phyloP scores from a whole-genome alignment of 2,797 vertebrate genomes.

The Gouania willdenowi region DNA sequence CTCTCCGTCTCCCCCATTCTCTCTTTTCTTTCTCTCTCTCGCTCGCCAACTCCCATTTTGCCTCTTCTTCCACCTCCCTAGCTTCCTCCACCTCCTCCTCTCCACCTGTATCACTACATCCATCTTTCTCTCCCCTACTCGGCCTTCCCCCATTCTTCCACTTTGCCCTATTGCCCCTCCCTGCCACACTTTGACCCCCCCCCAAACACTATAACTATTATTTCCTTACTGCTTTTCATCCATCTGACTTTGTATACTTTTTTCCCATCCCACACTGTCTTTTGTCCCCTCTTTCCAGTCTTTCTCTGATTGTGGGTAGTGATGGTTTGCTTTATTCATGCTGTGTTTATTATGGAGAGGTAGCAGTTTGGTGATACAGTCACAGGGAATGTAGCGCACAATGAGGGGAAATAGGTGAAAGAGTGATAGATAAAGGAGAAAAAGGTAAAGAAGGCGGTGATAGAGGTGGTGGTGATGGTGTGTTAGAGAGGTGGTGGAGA shows the following conservation, averaged over 20 bases:
- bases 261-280: constrained; percentile 13
- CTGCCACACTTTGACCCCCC: constrained; percentile 24
- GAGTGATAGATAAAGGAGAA: constrained; percentile 52
- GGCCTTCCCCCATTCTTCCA: neutral
- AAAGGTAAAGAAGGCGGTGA: constrained; percentile 52
- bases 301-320: constrained; percentile 48
- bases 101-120: constrained; percentile 65
- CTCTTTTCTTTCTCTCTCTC: neutral
- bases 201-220: constrained; percentile 35
- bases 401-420: constrained; percentile 28
- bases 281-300: constrained; percentile 13
- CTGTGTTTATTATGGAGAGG: constrained; percentile 60
- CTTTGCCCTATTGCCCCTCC: constrained; percentile 8
- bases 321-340: constrained; percentile 69
- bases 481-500: constrained; percentile 54
- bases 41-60: constrained; percentile 1
- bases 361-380: constrained; percentile 46
- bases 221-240: constrained; percentile 19
- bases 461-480: constrained; percentile 60
- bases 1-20: constrained; percentile 12
- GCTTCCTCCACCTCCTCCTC: constrained; percentile 60
- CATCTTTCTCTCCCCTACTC: constrained; percentile 47
- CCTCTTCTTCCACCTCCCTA: constrained; percentile 26
- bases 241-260: constrained; percentile 22
- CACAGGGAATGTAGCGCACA: constrained; percentile 36